Conservation (phyloP, 2,797 vertebrate species). For the Tragelaphus eurycerus region DNA sequence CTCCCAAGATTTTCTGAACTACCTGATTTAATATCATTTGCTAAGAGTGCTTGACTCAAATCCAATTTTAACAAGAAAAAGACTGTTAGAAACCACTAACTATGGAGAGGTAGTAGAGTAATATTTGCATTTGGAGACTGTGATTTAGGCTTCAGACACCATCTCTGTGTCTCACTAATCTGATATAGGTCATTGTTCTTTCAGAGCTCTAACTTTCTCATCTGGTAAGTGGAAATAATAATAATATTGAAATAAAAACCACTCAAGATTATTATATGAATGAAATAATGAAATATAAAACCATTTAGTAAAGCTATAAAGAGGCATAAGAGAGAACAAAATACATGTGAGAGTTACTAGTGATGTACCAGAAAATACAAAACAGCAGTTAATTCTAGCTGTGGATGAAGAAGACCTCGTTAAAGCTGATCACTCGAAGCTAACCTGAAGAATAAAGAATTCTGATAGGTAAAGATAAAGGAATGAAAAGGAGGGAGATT, state of each 20-base stretch:
- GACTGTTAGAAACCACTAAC: neutral
- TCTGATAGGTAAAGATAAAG: neutral
- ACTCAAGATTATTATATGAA: neutral
- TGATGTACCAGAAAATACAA: neutral
- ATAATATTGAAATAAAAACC: neutral
- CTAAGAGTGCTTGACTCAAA: neutral
- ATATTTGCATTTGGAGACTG: neutral
- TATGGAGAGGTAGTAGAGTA: neutral
- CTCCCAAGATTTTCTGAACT: neutral
- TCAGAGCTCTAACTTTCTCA: neutral
- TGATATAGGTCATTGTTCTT: neutral
- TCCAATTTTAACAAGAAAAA: conserved; percentile 8
- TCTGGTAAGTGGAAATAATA: neutral
- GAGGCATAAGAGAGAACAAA: neutral
- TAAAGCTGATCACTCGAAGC: neutral
- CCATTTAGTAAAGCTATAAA: neutral
- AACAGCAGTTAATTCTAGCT: neutral
- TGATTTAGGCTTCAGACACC: neutral
- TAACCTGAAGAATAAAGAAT: neutral
- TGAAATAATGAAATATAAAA: neutral
- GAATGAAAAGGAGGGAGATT: neutral
- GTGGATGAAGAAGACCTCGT: neutral
- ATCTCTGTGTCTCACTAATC: neutral
- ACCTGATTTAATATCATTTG: neutral
- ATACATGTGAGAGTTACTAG: neutral